Evolutionary conservation across 2,113 vertebrate genomes (phyloP), one percentile per base, ranked within the genome.

Genomic region (Trinectes maculatus): DNA sequence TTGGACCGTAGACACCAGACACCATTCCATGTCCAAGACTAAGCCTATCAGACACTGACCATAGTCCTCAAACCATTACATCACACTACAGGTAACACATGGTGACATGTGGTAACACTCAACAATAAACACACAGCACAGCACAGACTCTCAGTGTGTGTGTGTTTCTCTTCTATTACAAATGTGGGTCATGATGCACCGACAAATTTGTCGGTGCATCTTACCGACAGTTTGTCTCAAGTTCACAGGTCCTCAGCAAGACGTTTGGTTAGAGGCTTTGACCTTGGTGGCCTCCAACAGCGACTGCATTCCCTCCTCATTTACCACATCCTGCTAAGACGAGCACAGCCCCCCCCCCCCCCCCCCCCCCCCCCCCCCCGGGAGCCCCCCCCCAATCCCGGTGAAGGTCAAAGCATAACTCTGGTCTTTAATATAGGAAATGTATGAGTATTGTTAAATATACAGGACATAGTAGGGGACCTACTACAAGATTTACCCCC

Each of bases 301-400:
- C n/a, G n/a, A n/a, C 57, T 73, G 54, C 39, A 3, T 67, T 71
- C n/a, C n/a, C n/a, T 62, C 73, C 60, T 67, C n/a, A 69, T 49
- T 62, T 15, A 57, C 71, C 60, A 65, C 63, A 47, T 51, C 22
- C 63, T 57, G 65, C 75, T 39, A 51, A 67, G 64, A 54, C 18
- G 5, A 58, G 18, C 47, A 21, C 67, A 5, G 33, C 33, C 33
- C 6, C 10, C 6, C 33, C 6, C 6, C 6, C 25, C 67, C 25
- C 16, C 10, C 25, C 67, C 25, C 16, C 10, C 33, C 33, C 6
- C 10, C 6, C 33, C 6, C 25, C 67, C 25, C 16, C 10, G 56
- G 33, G 5, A 5, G 33, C 33, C 33, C 6, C 10, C 6, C 33
- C 6, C 6, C 6, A 44, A 62, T 56, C 62, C 56, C 1, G 9